Evolutionary conservation across 1,140 invertebrate species (phyloP).

Genomic region (roundworm (Caenorhabditis elegans)): WBcel235 BX284604.4:12273001-12273500

Average conservation of each 20-base stretch:
- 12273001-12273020: constrained; percentile 76
- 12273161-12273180: constrained; percentile 52
- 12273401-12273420: constrained; percentile 71
- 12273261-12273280: constrained; percentile 84
- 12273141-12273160: constrained; percentile 59
- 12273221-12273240: constrained; percentile 80
- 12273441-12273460: constrained; percentile 71
- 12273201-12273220: too few relatives aligned
- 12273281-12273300: constrained; percentile 77
- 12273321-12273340: constrained; percentile 82
- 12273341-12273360: constrained; percentile 78
- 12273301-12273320: constrained; percentile 83
- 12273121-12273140: constrained; percentile 62
- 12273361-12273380: constrained; percentile 74
- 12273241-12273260: constrained; percentile 83
- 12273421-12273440: constrained; percentile 70
- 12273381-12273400: constrained; percentile 69
- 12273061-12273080: constrained; percentile 87
- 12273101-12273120: constrained; percentile 70
- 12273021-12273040: constrained; percentile 76
- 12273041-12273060: constrained; percentile 82
- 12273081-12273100: constrained; percentile 88
- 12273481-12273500: constrained; percentile 67
- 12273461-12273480: constrained; percentile 71
- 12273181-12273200: background rate